Evolutionary conservation across 2,888 invertebrate genomes (phyloP).

Genomic region (Drosophila suboccidentalis): DNA sequence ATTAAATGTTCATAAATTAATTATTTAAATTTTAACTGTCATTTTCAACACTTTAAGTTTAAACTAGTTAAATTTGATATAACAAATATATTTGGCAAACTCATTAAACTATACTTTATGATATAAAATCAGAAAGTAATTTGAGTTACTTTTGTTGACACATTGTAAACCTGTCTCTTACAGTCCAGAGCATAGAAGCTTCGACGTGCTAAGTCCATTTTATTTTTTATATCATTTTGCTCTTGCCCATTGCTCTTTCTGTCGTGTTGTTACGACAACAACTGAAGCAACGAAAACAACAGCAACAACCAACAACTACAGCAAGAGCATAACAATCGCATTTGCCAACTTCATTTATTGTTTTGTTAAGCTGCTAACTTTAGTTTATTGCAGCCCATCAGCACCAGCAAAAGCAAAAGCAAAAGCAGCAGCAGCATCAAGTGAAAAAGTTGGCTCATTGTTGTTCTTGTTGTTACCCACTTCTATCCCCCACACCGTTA

Average conservation of each 20-base stretch:
- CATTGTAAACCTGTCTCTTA: not conserved
- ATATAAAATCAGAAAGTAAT: not conserved
- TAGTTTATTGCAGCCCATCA: conserved; percentile 75
- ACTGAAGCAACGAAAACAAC: conserved; percentile 4
- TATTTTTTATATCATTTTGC: conserved; percentile 5
- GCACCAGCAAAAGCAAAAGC: conserved; percentile 28
- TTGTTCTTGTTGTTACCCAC: conserved; percentile 14
- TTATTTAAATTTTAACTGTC: not conserved
- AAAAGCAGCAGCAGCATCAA: conserved; percentile 27
- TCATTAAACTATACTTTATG: not conserved
- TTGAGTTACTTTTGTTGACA: not conserved
- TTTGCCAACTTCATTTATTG: conserved; percentile 81
- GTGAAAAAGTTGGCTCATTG: conserved; percentile 46
- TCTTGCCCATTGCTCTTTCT: conserved; percentile 44
- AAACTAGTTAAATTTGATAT: not conserved
- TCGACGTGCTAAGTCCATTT: conserved; percentile 13
- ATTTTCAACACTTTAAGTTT: not conserved
- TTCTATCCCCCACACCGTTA: not conserved
- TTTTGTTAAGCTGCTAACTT: conserved; percentile 81
- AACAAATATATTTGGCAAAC: not conserved
- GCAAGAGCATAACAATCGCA: conserved; percentile 71
- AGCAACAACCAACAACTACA: conserved; percentile 14
- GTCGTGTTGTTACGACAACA: conserved; percentile 32
- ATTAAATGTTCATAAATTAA: not conserved
- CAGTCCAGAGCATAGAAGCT: conserved; percentile 38